Base-by-base conservation (phyloP, 2,888 invertebrate species). In the Sinohyriopsis cumingii region DNA sequence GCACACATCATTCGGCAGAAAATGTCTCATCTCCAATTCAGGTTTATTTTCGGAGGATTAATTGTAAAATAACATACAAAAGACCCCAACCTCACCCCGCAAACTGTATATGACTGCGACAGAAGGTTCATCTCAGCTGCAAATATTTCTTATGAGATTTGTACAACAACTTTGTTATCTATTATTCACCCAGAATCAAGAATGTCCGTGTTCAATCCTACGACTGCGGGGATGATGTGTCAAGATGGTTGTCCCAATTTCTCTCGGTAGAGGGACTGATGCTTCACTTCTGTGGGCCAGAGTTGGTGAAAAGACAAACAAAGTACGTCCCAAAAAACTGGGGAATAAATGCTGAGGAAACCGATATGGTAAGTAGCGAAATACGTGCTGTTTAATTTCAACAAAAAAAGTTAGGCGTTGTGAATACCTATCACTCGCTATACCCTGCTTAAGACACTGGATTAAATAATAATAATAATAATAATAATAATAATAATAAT, bases 191-290 rank as follows among this genome's bases (percentile, higher is more conserved):
- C 65, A 85, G 85, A 20, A 71, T 83, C 0, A 84, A 82, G 67
- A 65, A 73, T 3, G 82, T 81, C 25, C 81, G 82, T 5, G 62
- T 81, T 5, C 70, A 77, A 7, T 82, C 82, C 0, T 61, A 84
- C 20, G 87, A 88, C 71, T 83, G 82, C 67, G 88, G 88, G 1
- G 82, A 82, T 61, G 78, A 82, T 55, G 87, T 83, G 20, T 82
- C 83, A 0, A 64, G 62, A 1, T 88, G 88, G 88, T 68, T 88
- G 25, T 74, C 78, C 45, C 73, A 76, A 20, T 85, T 78, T 56
- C 76, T 87, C 45, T 45, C 45, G 2, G 45, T 45, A 15, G 77
- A 78, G 7, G 85, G 83, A 0, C 71, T 84, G 5, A 68, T 84
- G 6, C 73, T 86, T 0, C 80, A 82, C 56, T 84, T 76, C 66